Conservation (phyloP, 2,113 vertebrate genomes). For the Trogon surrucura region DNA sequence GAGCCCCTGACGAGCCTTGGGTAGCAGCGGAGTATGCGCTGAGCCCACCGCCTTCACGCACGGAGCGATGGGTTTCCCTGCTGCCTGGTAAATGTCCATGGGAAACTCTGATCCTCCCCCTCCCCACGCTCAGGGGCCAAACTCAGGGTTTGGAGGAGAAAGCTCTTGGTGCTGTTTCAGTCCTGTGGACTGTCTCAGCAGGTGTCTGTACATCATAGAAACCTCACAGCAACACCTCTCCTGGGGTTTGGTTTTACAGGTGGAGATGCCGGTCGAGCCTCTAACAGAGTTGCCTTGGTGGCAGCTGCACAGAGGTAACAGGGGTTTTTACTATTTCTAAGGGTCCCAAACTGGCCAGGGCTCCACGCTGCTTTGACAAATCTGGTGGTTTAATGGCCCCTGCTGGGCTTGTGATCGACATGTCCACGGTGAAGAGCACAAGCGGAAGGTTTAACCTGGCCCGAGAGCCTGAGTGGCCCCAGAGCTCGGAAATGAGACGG, state of each 20-base stretch:
- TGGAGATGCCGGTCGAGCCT: not conserved
- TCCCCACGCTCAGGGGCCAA: fast-evolving
- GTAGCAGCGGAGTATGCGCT: not conserved
- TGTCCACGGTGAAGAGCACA: not conserved
- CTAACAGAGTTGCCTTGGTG: not conserved
- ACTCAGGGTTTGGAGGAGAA: not conserved
- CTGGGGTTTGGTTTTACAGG: constrained; percentile 22
- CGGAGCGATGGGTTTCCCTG: not conserved
- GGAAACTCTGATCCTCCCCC: not conserved
- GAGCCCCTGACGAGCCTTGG: fast-evolving
- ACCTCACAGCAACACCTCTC: not conserved
- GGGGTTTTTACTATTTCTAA: not conserved
- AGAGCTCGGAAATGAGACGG: not conserved
- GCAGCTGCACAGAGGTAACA: constrained; percentile 19
- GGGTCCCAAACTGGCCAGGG: not conserved
- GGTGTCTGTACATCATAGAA: not conserved
- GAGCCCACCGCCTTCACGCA: not conserved
- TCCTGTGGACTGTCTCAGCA: not conserved
- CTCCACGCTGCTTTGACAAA: not conserved
- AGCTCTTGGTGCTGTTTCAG: not conserved
- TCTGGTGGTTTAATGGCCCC: not conserved
- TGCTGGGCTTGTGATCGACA: not conserved
- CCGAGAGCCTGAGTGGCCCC: not conserved
- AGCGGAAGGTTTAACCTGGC: not conserved
- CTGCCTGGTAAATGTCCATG: not conserved